phyloP scores from a whole-genome alignment of 2,888 invertebrate genomes.

The Phasia obesa region DNA sequence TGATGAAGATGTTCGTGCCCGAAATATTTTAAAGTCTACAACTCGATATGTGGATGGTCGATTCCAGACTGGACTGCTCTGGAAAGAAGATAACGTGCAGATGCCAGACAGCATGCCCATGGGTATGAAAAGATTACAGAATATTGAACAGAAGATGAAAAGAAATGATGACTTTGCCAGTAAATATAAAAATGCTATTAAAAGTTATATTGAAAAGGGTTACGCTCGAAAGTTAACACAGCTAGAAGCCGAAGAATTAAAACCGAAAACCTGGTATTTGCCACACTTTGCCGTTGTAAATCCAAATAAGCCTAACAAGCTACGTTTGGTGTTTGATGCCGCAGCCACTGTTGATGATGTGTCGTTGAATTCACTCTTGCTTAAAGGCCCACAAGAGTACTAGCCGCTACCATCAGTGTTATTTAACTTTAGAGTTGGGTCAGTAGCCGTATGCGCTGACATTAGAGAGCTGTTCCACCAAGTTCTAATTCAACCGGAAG shows the following conservation, averaged over 20 bases:
- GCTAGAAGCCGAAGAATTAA: neutral
- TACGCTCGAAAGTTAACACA: neutral
- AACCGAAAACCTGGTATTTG: slow-evolving; percentile 18
- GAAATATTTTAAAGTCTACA: too few relatives aligned
- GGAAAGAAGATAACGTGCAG: too few relatives aligned
- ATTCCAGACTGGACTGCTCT: neutral
- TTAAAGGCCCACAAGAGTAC: neutral
- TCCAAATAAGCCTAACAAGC: slow-evolving; percentile 58
- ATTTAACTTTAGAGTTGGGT: neutral
- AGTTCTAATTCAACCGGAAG: neutral
- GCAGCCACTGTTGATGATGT: too few relatives aligned
- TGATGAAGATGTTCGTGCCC: too few relatives aligned
- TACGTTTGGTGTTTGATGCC: slow-evolving; percentile 36
- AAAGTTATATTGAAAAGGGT: neutral
- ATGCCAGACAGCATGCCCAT: neutral
- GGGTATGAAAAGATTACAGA: neutral
- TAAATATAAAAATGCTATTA: neutral
- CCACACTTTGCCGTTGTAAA: slow-evolving; percentile 73
- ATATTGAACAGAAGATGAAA: neutral
- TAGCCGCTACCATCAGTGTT: neutral
- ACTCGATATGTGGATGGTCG: neutral
- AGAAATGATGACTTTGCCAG: neutral
- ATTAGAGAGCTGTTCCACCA: slow-evolving; percentile 9
- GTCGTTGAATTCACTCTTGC: slow-evolving; percentile 1
- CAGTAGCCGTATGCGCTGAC: neutral